These are phyloP conservation scores for Galago senegalensis DNA, from an alignment of 2,797 vertebrate species.

Conservation along the genomic window DNA sequence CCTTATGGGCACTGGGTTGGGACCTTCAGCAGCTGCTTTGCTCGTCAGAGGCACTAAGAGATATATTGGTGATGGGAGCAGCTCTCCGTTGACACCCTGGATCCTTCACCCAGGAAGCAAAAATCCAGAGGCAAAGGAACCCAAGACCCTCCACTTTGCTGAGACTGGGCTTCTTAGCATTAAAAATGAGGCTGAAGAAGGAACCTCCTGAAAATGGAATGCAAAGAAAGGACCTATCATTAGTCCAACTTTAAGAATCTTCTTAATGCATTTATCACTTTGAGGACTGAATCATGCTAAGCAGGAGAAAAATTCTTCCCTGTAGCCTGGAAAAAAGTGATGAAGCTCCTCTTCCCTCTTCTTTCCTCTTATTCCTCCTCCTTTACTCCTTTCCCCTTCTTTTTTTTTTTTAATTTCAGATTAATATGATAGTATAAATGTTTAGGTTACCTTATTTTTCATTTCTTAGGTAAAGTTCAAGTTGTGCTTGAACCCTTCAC, in stretches of 20 bases:
- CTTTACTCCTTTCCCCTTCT: too few species aligned
- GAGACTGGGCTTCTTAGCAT: neutral
- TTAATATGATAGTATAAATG: too few species aligned
- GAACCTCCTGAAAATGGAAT: neutral
- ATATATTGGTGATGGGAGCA: fast-evolving
- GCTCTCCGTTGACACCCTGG: neutral
- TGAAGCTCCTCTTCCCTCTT: too few species aligned
- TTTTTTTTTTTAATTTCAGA: too few species aligned
- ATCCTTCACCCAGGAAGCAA: neutral
- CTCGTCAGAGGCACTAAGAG: neutral
- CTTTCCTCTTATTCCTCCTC: neutral
- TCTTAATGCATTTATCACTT: neutral
- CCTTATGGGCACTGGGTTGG: fast-evolving
- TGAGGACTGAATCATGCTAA: too few species aligned
- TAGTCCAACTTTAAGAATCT: neutral
- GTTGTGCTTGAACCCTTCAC: too few species aligned
- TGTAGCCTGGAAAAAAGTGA: neutral
- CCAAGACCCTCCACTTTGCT: too few species aligned
- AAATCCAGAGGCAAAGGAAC: neutral
- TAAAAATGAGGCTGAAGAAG: too few species aligned
- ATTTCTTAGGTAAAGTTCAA: too few species aligned
- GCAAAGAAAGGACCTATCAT: neutral
- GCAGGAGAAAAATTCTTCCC: neutral
- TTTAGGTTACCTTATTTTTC: too few species aligned
- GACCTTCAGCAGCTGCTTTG: neutral